Evolutionary conservation across 2,113 vertebrate genomes (phyloP), one percentile per base, ranked within the genome.

Genomic region (Hydropotes inermis): DNA sequence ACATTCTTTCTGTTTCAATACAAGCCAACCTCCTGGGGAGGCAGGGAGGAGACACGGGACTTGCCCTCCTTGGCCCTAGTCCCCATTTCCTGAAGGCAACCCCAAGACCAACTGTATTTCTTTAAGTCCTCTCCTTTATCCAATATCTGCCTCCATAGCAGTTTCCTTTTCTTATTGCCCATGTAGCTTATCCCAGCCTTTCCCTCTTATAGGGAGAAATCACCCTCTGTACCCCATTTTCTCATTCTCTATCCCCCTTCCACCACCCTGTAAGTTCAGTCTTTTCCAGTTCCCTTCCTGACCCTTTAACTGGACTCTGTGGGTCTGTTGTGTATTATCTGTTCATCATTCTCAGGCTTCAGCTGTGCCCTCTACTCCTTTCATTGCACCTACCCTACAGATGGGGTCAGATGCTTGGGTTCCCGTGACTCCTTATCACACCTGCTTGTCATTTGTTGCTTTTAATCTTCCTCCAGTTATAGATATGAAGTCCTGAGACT

Each of bases 341-440:
- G 1, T 27, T 74, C 15, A 27, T 45, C 45, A 45, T 64, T 58
- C 30, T 88, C 23, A 16, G 39, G 13, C 45, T 52, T 79, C 13
- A 7, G 13, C 30, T 64, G 64, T 6, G 55, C 15, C 15, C 13
- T 33, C 7, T 1, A 30, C 25, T 36, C 7, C 19, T 43, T 64
- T 39, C 43, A 27, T 13, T 15, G 4, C 27, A 14, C 47, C 4
- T 11, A 30, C 3, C 0, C 6, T 83, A 7, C 16, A 64, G 21
- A 21, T 4, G 10, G 28, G 13, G 58, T 36, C 11, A 6, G 3
- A 6, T 33, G 5, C 0, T 5, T 82, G 47, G 33, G 4, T 30
- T n/a, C 52, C 57, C 27, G n/a, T 2, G 4, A 3, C 8, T 43
- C 30, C 16, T 52, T 30, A 36, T 25, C 33, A 54, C 14, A 50